phyloP scores from a whole-genome alignment of 2,797 vertebrate species.

The Poecilia picta region DNA sequence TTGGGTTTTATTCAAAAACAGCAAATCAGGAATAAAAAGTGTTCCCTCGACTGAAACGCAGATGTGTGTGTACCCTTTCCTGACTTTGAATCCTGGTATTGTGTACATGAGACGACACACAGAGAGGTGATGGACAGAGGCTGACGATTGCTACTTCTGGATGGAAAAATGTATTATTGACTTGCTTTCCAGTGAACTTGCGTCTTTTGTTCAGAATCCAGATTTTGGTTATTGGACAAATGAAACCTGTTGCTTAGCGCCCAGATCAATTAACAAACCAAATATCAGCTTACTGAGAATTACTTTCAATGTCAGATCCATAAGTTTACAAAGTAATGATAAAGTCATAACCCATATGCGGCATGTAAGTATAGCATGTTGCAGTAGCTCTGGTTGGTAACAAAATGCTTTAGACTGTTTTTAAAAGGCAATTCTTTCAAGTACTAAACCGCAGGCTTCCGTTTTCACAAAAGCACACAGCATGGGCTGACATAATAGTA shows the following conservation, averaged over 20 bases:
- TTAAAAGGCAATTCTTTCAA: not conserved
- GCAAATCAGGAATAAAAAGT: not conserved
- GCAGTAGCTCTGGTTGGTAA: slow-evolving; percentile 12
- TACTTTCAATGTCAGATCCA: not conserved
- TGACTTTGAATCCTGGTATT: not conserved
- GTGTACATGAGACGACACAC: not conserved
- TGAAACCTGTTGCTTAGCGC: not conserved
- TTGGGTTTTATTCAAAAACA: not conserved
- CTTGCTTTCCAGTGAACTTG: not conserved
- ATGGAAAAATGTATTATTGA: not conserved
- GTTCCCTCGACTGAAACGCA: not conserved
- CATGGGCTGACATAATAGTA: slow-evolving; percentile 19
- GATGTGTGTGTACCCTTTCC: not conserved
- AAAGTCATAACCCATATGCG: not conserved
- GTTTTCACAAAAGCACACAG: slow-evolving; percentile 9
- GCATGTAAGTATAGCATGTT: not conserved
- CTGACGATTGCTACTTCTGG: not conserved
- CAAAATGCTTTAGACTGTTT: not conserved
- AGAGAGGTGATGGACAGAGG: not conserved
- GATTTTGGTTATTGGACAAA: not conserved
- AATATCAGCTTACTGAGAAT: not conserved
- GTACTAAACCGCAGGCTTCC: slow-evolving; percentile 25
- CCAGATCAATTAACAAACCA: not conserved
- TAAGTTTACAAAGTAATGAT: not conserved
- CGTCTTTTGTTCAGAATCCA: not conserved